These are phyloP conservation scores for Pristionchus pacificus DNA, from an alignment of 1,140 invertebrate genomes.

Conservation along the genomic window DNA sequence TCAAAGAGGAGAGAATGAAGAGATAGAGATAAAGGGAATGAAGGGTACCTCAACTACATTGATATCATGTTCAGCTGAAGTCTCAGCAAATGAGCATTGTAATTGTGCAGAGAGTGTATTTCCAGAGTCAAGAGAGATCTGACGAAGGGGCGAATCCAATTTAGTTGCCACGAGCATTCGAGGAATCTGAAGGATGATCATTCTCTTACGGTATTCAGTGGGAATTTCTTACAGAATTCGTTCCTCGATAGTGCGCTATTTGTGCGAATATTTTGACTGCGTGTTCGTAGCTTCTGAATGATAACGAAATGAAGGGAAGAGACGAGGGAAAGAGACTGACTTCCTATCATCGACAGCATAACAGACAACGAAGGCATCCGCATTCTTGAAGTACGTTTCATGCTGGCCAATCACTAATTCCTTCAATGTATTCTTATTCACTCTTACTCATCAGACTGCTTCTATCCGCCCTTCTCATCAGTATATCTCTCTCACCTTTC, in stretches of 20 bases:
- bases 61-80: neutral
- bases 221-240: neutral
- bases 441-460: too few species aligned
- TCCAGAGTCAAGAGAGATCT: neutral
- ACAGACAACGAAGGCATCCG: neutral
- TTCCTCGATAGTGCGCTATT: neutral
- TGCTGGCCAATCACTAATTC: neutral
- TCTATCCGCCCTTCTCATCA: neutral
- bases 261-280: slow-evolving; percentile 2
- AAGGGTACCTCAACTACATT: slow-evolving; percentile 2
- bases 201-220: too few species aligned
- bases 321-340: too few species aligned
- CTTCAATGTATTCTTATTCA: too few species aligned
- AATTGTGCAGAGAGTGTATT: neutral
- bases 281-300: neutral
- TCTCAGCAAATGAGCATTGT: slow-evolving; percentile 12
- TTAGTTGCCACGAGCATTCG: neutral
- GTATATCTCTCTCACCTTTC: slow-evolving; percentile 7
- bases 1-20: too few species aligned
- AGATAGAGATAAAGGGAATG: too few species aligned
- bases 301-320: too few species aligned
- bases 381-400: neutral
- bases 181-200: neutral
- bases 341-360: neutral
- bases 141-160: neutral